phyloP scores from a whole-genome alignment of 2,113 vertebrate species.

The Cryptomyrus ogoouensis region DNA sequence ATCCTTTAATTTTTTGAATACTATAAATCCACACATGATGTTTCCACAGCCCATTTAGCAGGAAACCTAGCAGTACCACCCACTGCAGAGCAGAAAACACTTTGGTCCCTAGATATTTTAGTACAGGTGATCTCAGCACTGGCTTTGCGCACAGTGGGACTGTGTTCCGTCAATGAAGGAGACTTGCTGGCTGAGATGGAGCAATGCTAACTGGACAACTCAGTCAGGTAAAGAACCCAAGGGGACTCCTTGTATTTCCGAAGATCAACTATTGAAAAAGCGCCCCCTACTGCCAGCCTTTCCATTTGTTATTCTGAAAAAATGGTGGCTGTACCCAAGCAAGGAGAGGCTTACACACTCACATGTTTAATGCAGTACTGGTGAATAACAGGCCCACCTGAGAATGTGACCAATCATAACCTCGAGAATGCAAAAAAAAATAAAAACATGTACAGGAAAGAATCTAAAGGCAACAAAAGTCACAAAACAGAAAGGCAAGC shows the following conservation, averaged over 20 bases:
- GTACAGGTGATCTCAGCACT: not conserved
- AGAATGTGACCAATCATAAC: not conserved
- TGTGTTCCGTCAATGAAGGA: not conserved
- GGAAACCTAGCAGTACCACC: not conserved
- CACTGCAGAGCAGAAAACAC: not conserved
- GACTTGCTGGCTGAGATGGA: not conserved
- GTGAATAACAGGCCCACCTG: not conserved
- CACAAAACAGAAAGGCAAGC: not conserved
- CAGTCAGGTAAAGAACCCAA: not conserved
- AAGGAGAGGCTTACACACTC: not conserved
- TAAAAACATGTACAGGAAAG: not conserved
- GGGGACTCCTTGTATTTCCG: not conserved
- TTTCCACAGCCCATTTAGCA: not conserved
- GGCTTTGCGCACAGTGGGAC: not conserved
- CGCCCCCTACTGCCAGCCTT: not conserved
- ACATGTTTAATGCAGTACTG: not conserved
- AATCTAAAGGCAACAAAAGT: not conserved
- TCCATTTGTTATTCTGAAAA: not conserved
- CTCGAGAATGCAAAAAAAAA: not conserved
- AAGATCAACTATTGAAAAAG: not conserved
- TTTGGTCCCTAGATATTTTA: not conserved
- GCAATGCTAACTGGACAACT: not conserved
- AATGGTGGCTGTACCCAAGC: not conserved
- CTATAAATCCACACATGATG: not conserved
- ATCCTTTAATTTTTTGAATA: not conserved